Base-by-base conservation (phyloP, 2,888 invertebrate genomes). In the Microdon myrmicae region DNA sequence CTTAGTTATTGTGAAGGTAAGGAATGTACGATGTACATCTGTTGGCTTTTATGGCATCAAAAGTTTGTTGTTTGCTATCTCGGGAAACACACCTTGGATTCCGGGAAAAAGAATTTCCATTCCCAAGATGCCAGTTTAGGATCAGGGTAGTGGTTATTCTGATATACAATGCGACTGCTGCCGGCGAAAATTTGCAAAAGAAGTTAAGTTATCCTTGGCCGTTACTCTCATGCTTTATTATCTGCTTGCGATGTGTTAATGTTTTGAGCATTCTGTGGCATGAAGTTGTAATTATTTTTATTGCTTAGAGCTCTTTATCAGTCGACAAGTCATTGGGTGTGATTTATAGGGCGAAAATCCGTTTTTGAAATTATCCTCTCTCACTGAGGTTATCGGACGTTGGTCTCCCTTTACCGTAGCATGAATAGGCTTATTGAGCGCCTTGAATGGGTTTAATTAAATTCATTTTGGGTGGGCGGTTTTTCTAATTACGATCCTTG, bases 221-320 rank as follows among this genome's bases (percentile, higher is more conserved):
- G 34, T 23, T 10, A 9, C 16, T 28, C 19, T 7, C 10, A 7
- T 48, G 31, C 19, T 49, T 53, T 58, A 47, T 64, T 64, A 51
- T 47, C 61, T 41, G 25, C 47, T 56, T 37, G 51, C 45, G 45
- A 58, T 64, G 51, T 43, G 64, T 53, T 64, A 51, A 47, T 56
- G 41, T 51, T 56, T 41, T 26, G 47, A 29, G 34, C 45, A 34
- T 64, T 58, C 43, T 35, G 14, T 35, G 16, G 9, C 23, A 44
- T 43, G 49, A 44, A 38, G 55, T 32, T 55, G 38, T 38, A 43
- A 53, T 58, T 64, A 47, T 64, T 64, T 58, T 13, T 37, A 35
- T 32, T 17, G 31, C 51, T 39, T 51, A 47, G 13, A 51, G 32
- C 56, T 58, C 51, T 58, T 64, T 64, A 51, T 58, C 32, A 47